Percentiles rank a stretch among this genome's conserved stretches.
Evolutionary conservation across 2,797 vertebrate species (phyloP).

Genomic region (Sternarchorhynchus goeldii): DNA sequence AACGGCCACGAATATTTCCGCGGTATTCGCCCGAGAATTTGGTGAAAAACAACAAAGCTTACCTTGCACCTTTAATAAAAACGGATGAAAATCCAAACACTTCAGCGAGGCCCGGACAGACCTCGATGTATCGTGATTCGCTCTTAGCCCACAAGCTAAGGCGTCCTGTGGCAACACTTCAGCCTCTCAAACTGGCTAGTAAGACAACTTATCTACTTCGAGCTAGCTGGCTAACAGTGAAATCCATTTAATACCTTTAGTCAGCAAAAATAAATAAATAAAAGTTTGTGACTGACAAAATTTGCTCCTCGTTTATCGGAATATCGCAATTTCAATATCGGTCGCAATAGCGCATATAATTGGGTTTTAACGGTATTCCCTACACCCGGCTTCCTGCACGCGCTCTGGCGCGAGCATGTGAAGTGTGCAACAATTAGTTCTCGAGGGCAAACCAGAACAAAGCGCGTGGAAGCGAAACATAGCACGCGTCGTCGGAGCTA

Average conservation of each 20-base stretch:
- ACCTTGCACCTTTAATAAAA: neutral
- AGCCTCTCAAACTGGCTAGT: neutral
- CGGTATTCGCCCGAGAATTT: too few species aligned
- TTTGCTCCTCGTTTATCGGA: neutral
- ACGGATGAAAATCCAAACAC: neutral
- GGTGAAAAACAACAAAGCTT: neutral
- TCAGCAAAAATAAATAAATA: too few species aligned
- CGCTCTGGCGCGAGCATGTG: neutral
- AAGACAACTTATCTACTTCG: neutral
- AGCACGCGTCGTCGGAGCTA: too few species aligned
- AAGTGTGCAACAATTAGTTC: neutral
- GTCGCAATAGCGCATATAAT: neutral
- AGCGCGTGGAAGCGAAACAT: neutral
- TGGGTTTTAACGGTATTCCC: neutral
- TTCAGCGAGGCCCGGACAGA: conserved; percentile 3
- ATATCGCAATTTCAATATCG: neutral
- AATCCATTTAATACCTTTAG: neutral
- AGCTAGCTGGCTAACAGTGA: neutral
- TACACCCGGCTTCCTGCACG: neutral
- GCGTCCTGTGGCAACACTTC: neutral
- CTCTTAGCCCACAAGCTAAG: neutral
- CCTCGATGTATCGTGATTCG: conserved; percentile 11
- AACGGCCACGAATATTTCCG: too few species aligned
- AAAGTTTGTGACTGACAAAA: neutral
- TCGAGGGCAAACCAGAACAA: neutral